Percentiles rank a stretch among this genome's conserved stretches.
phyloP scores from a whole-genome alignment of 2,113 vertebrate genomes.

The Loxodonta africana region DNA sequence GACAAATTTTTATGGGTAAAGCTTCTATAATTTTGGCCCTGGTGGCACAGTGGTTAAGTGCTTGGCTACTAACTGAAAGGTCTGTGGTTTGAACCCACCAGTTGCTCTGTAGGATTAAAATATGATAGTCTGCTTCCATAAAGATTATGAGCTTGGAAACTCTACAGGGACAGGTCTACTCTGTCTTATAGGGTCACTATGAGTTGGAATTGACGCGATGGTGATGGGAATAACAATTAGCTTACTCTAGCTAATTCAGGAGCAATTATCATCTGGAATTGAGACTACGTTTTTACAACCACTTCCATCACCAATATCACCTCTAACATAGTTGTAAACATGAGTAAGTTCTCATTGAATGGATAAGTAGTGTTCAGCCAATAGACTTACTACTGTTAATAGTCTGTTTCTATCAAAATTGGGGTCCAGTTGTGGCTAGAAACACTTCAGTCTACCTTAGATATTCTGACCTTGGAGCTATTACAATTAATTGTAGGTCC shows the following conservation, averaged over 20 bases:
- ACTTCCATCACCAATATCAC: neutral
- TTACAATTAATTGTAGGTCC: neutral
- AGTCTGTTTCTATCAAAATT: neutral
- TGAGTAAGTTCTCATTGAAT: neutral
- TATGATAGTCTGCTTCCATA: neutral
- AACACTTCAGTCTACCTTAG: neutral
- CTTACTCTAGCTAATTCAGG: neutral
- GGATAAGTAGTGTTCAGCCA: neutral
- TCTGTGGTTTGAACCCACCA: neutral
- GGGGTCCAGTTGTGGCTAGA: neutral
- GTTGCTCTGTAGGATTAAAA: neutral
- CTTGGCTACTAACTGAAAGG: neutral
- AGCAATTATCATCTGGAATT: neutral
- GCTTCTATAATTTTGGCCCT: neutral
- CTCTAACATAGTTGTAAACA: neutral
- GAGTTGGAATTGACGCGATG: neutral
- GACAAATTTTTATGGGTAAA: neutral
- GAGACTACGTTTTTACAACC: neutral
- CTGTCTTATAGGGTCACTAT: neutral
- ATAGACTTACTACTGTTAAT: neutral
- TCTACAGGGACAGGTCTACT: neutral
- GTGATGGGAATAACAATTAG: neutral
- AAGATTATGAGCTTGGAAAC: neutral
- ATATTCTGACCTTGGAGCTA: neutral
- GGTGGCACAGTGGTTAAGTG: neutral